A percentile compares a stretch with the other conserved stretches of the same genome.
phyloP scores from a whole-genome alignment of 2,797 vertebrate species.

The Sciaenops ocellatus region DNA sequence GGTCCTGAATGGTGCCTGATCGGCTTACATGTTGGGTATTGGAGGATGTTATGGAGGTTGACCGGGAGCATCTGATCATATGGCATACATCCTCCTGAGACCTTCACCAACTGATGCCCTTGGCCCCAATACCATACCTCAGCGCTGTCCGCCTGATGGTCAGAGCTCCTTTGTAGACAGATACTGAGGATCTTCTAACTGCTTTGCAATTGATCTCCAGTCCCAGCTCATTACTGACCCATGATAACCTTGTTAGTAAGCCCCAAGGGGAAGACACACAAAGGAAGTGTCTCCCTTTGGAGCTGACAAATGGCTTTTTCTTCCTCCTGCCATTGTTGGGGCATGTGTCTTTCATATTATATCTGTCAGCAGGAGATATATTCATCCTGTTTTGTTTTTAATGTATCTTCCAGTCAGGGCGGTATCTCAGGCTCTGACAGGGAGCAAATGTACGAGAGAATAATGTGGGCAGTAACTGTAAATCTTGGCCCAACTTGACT shows the following conservation, averaged over 20 bases:
- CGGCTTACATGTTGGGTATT: conserved; percentile 70
- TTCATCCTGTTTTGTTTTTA: conserved; percentile 60
- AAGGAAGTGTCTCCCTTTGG: conserved; percentile 36
- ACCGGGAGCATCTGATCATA: conserved; percentile 59
- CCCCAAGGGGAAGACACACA: conserved; percentile 50
- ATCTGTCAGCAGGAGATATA: conserved; percentile 62
- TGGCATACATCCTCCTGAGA: conserved; percentile 22
- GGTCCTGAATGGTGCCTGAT: conserved; percentile 64
- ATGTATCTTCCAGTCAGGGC: conserved; percentile 51
- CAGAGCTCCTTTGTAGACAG: conserved; percentile 24
- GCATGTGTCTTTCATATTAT: conserved; percentile 70
- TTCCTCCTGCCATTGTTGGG: conserved; percentile 37
- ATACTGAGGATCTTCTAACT: conserved; percentile 40
- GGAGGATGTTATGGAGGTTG: conserved; percentile 34
- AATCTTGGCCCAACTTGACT: conserved; percentile 61
- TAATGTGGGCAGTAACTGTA: conserved; percentile 55
- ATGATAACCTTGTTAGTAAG: conserved; percentile 69
- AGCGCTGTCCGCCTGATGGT: conserved; percentile 15
- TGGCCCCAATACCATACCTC: conserved; percentile 47
- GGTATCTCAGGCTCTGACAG: conserved; percentile 56
- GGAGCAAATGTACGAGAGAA: conserved; percentile 52
- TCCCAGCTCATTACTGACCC: conserved; percentile 62
- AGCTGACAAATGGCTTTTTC: conserved; percentile 50
- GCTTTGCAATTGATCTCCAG: conserved; percentile 61
- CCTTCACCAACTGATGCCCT: conserved; percentile 38